Base-by-base conservation (phyloP, 2,797 vertebrate genomes). In the Staurois parvus region DNA sequence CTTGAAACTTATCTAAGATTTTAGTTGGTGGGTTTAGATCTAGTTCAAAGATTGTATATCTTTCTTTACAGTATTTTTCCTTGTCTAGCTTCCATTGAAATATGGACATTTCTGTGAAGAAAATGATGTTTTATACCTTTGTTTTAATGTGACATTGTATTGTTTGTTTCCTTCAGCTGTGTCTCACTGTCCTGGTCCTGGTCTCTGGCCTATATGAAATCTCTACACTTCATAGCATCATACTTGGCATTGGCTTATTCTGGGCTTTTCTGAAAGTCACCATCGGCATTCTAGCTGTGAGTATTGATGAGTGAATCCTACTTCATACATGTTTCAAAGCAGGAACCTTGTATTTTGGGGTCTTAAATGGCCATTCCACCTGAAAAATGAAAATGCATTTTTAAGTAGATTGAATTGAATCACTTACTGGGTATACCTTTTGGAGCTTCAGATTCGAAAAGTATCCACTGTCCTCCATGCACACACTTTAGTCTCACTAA, bases 181-280 rank as follows among this genome's bases (percentile, higher is more conserved):
- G 95, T 83, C 90, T 97, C 56, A 96, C 94, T 12, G 92, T 95
- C 89, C 93, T 97, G 88, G 92, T 95, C 75, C 91, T 95, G 32
- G 94, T 92, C 0, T 88, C 91, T 0, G 94, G 92, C 42, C 85
- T 91, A 0, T 88, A 87, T 21, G 74, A 88, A 81, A 88, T 94
- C n/a, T 90, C 91, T 0, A 67, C 90, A 8, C 6, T 76, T 7
- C 93, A 95, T 88, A 92, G 67, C 67, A 88, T 96, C 87, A 91
- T 97, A 90, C 92, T 96, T 45, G 92, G 87, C 0, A 83, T 93
- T 0, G 96, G 96, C 0, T 74, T 95, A 3, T 52, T 90, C 56
- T 97, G 96, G 96, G 95, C 95, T 72, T 89, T 90, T 67, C 79
- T 96, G n/a, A 97, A 96, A 8, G 92, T 95, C 0, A 84, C 89